phyloP scores from a whole-genome alignment of 2,797 vertebrate genomes.

The Lutjanus campechanus region DNA sequence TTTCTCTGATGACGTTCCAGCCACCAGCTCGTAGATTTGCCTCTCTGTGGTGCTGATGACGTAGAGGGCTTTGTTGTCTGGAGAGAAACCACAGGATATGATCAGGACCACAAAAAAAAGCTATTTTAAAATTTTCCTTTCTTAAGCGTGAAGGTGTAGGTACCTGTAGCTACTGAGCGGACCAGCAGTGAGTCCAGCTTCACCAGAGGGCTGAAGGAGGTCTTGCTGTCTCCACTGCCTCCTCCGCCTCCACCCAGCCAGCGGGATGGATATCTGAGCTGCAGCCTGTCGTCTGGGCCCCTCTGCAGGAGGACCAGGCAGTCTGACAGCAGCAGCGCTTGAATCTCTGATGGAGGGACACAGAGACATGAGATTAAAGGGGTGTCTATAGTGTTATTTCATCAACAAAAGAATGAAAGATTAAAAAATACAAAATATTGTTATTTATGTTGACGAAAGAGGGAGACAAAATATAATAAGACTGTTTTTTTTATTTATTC shows the following conservation, averaged over 20 bases:
- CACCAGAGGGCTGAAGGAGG: conserved; percentile 84
- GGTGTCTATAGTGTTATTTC: not conserved
- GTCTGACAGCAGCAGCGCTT: conserved; percentile 93
- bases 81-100: not conserved
- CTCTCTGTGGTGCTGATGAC: conserved; percentile 96
- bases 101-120: not conserved
- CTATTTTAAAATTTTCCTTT: not conserved
- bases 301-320: conserved; percentile 91
- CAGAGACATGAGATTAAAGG: not conserved
- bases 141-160: no score
- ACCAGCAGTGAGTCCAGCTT: conserved; percentile 85
- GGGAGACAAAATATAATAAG: no score
- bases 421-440: no score
- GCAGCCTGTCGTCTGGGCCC: conserved; percentile 90
- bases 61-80: conserved; percentile 95
- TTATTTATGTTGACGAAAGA: no score
- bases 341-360: conserved; percentile 86
- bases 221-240: conserved; percentile 78
- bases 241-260: conserved; percentile 80
- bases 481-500: no score
- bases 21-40: conserved; percentile 96
- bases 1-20: conserved; percentile 90
- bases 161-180: conserved; percentile 85
- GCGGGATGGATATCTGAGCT: conserved; percentile 92
- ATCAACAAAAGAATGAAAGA: no score